Conservation (phyloP, 2,888 invertebrate genomes). For the Agrenia bidenticulata region DNA sequence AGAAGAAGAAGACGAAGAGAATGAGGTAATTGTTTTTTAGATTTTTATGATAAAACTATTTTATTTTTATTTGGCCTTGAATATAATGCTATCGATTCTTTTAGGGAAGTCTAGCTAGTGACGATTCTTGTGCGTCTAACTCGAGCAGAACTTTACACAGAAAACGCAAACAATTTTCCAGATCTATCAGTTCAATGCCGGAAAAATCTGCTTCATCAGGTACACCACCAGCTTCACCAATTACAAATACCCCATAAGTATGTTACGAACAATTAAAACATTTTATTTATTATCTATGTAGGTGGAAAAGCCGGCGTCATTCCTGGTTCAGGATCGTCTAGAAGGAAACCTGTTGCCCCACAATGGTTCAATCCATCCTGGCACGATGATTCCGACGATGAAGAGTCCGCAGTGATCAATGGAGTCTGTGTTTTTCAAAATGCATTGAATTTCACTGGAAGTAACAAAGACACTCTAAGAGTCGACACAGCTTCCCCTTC, state of each 20-base stretch:
- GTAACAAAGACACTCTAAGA: conserved; percentile 69
- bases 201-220: conserved; percentile 35
- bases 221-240: conserved; percentile 9
- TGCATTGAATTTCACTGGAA: conserved; percentile 49
- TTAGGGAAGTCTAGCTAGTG: conserved; percentile 52
- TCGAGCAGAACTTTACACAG: conserved; percentile 47
- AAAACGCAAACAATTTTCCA: conserved; percentile 48
- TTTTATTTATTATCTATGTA: conserved; percentile 11
- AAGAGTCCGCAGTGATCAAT: conserved; percentile 68
- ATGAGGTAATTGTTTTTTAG: conserved; percentile 46
- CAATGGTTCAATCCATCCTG: conserved; percentile 97
- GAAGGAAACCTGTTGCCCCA: conserved; percentile 92
- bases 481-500: conserved; percentile 73
- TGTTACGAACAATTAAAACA: not conserved
- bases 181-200: conserved; percentile 41
- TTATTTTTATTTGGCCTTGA: not conserved
- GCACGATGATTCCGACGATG: conserved; percentile 69
- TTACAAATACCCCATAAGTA: not conserved
- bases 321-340: conserved; percentile 62
- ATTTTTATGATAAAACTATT: too few species aligned
- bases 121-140: conserved; percentile 50
- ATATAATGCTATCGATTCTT: conserved; percentile 15
- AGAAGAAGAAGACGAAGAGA: conserved; percentile 73
- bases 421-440: conserved; percentile 74
- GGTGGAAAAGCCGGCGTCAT: conserved; percentile 51